A percentile compares a stretch with the other conserved stretches of the same genome.
Conservation (phyloP, 37 sponge, comb jelly and placozoan species). For the Aplysina aerophoba region DNA sequence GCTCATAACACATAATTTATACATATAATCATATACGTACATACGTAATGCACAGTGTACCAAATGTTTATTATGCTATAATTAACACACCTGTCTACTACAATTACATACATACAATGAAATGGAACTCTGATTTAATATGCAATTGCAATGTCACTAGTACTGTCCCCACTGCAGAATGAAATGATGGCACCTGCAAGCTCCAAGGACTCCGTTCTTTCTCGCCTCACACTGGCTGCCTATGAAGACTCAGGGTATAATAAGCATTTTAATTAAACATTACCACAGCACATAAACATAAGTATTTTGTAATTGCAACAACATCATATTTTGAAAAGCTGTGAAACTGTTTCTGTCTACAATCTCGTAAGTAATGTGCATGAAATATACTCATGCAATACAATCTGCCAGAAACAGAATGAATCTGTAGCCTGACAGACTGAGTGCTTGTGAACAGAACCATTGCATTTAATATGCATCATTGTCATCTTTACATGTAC, state of each 20-base stretch:
- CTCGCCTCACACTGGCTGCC: not conserved
- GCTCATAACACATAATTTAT: not conserved
- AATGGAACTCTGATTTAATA: too few species aligned
- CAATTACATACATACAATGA: too few species aligned
- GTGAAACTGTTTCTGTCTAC: not conserved
- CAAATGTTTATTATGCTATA: too few species aligned
- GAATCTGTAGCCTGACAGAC: too few species aligned
- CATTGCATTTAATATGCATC: too few species aligned
- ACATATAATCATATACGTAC: not conserved
- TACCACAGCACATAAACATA: too few species aligned
- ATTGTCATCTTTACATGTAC: too few species aligned
- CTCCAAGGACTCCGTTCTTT: not conserved
- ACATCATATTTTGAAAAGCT: not conserved
- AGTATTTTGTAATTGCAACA: not conserved
- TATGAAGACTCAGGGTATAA: slow-evolving; percentile 12
- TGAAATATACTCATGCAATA: not conserved
- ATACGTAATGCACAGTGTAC: too few species aligned
- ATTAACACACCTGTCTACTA: too few species aligned
- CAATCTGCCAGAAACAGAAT: too few species aligned
- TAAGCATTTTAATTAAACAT: not conserved
- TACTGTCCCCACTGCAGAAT: not conserved
- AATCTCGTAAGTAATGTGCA: not conserved
- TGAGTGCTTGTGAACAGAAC: too few species aligned
- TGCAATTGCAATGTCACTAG: not conserved
- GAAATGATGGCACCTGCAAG: not conserved